Evolutionary conservation across 2,888 invertebrate genomes (phyloP), one percentile per base, ranked within the genome.

Genomic region (Diaprepes abbreviatus): DNA sequence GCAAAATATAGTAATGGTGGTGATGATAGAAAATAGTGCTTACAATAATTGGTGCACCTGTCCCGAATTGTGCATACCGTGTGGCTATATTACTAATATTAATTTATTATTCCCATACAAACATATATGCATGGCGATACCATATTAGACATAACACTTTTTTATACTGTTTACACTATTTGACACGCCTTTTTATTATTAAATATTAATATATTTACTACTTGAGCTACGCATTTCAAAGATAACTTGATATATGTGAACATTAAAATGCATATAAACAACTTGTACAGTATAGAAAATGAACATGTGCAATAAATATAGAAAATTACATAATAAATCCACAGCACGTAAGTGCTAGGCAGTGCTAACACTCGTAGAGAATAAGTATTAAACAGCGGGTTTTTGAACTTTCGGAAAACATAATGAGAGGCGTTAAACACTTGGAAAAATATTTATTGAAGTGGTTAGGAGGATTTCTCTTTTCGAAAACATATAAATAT

Each of bases 221-320:
- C 28, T 28, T 50, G 31, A 12, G 28, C 28, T 28, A n/a, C 28
- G 48, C 48, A 50, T 45, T 24, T 45, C 4, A 45, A 21, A 28
- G 48, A 28, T 28, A 28, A 50, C 48, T 50, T 16, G 28, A 50
- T 50, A 14, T 16, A 50, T 5, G 48, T 21, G 7, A 24, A 7
- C 14, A 28, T 50, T 50, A 50, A 50, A 50, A 50, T 50, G 48
- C 48, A 50, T 50, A 28, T 28, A 9, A 31, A 24, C 28, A 50
- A 28, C 16, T 24, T 24, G 19, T 4, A 10, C 43, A 7, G 12
- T 55, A 55, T 54, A 55, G 38, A 55, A 55, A 55, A 55, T 24
- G 36, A 38, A 38, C 38, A 9, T 55, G 55, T 55, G 55, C 38
- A 55, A 24, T 55, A 55, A 55, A 55, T 55, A 55, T 35, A 35